These are phyloP conservation scores for Lacerta viridis DNA, from an alignment of 2,797 vertebrate species.

Conservation along the genomic window DNA sequence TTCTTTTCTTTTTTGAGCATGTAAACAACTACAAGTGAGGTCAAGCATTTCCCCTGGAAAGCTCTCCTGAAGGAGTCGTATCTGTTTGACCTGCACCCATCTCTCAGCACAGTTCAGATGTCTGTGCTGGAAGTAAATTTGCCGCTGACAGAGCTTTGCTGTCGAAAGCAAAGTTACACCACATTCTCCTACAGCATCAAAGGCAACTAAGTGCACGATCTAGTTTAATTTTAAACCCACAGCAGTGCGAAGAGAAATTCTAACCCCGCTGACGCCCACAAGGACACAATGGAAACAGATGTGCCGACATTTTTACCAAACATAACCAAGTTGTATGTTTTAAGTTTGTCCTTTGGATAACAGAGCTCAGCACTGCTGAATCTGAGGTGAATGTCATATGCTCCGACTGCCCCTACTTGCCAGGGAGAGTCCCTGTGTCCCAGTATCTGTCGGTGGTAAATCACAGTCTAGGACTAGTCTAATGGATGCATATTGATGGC, in stretches of 20 bases:
- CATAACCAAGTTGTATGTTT: background rate
- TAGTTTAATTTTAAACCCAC: constrained; percentile 27
- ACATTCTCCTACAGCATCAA: constrained; percentile 30
- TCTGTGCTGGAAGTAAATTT: constrained; percentile 14
- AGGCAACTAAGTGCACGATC: background rate
- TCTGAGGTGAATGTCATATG: background rate
- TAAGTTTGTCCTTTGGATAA: background rate
- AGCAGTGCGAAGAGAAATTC: constrained; percentile 31
- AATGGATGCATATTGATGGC: background rate
- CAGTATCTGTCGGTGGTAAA: background rate
- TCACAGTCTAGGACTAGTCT: background rate
- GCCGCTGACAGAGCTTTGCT: background rate
- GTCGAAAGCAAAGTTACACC: constrained; percentile 48
- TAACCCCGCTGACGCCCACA: constrained; percentile 48
- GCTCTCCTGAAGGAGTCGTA: constrained; percentile 12
- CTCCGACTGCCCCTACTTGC: background rate
- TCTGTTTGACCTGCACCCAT: constrained; percentile 22
- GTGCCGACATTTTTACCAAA: constrained; percentile 15
- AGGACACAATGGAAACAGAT: constrained; percentile 3
- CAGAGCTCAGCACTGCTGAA: background rate
- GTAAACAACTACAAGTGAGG: constrained; percentile 51
- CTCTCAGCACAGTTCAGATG: constrained; percentile 48
- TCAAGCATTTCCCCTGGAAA: constrained; percentile 50
- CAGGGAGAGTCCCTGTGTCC: background rate
- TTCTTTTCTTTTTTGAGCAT: background rate